Evolutionary conservation across 2,888 invertebrate genomes (phyloP), one percentile per base, ranked within the genome.

Genomic region (Hipparchia semele): DNA sequence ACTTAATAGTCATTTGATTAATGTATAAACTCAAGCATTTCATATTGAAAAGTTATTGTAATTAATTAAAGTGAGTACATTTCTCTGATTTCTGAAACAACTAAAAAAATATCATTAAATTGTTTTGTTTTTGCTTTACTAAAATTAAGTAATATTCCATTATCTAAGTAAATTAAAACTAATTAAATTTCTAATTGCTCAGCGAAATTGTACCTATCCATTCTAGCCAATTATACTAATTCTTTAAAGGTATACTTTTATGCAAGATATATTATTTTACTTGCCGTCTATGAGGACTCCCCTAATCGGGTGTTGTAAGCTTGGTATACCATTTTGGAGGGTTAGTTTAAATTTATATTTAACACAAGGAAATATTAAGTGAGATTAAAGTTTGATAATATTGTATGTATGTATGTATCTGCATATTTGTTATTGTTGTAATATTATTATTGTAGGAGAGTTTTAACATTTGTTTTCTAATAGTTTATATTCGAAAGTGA

Each of bases 101-200:
- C 70, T 74, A 76, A 72, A 71, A 71, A 56, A 71, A 46, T 60
- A 39, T 76, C 54, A 73, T 75, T 77, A 73, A 76, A 78, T 74
- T 70, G 70, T 75, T 83, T 85, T 84, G 83, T 82, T 83, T 86
- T 88, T 87, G 87, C 88, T 88, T 88, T 86, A 85, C 84, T 85
- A 83, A 86, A 86, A 89, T 83, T 91, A 90, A 91, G 90, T 91
- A 87, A 87, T 92, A 93, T 92, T 93, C 92, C 92, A 93, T 92
- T 91, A 90, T 85, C 87, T 90, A 90, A 90, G 90, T 89, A 89
- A 90, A 89, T 86, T 89, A 84, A 90, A 86, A 87, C 86, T 80
- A 88, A 86, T 86, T 86, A 84, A 82, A 84, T 88, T 85, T 87
- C 84, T 90, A 91, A 90, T 93, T 93, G 93, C 93, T 93, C 93